Evolutionary conservation across 2,797 vertebrate genomes (phyloP).

Genomic region (Gallinago solitaria): DNA sequence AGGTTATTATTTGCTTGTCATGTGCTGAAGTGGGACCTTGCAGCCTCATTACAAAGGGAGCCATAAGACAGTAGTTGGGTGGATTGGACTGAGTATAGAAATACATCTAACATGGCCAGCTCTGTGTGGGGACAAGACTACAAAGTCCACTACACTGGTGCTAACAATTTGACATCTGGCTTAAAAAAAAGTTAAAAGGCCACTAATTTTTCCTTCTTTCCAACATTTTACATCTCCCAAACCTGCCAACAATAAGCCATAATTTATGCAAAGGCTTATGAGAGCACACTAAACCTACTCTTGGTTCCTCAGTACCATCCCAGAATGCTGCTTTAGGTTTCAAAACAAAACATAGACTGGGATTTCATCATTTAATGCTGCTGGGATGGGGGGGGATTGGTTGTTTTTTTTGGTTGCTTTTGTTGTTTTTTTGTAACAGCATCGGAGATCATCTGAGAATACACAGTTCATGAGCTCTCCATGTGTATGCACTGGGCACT

Average conservation of each 20-base stretch:
- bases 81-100: neutral
- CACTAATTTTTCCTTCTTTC: neutral
- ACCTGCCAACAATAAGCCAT: neutral
- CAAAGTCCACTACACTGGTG: fast-evolving
- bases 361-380: neutral
- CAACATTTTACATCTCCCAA: neutral
- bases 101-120: neutral
- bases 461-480: neutral
- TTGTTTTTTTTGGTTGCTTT: neutral
- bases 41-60: neutral
- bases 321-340: neutral
- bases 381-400: neutral
- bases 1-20: neutral
- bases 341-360: fast-evolving
- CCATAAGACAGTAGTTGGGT: neutral
- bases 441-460: neutral
- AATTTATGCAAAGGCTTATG: neutral
- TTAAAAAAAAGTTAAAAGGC: too few species aligned
- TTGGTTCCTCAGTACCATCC: neutral
- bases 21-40: neutral
- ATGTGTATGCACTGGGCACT: too few species aligned
- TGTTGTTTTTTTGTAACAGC: neutral
- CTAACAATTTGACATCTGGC: neutral
- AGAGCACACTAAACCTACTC: neutral
- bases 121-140: neutral